Evolutionary conservation across 2,888 invertebrate genomes (phyloP).

Genomic region (Drosophila merina): DNA sequence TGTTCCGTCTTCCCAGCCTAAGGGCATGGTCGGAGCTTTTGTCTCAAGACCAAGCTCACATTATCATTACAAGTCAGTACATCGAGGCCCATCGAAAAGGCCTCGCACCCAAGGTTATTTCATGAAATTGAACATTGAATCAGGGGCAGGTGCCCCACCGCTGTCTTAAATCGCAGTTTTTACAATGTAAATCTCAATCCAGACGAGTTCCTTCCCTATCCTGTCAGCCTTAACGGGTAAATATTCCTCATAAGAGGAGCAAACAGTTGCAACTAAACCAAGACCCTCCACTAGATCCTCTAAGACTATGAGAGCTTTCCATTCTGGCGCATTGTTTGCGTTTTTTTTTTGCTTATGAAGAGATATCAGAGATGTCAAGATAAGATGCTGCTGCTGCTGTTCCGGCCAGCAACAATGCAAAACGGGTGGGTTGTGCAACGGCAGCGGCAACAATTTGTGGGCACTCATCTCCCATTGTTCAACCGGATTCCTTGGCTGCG

Average conservation of each 20-base stretch:
- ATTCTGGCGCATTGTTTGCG: constrained; percentile 11
- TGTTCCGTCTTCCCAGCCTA: constrained; percentile 7
- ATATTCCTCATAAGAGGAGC: constrained; percentile 3
- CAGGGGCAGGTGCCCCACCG: not conserved
- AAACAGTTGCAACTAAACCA: constrained; percentile 11
- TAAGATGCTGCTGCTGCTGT: constrained; percentile 33
- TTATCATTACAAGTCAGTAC: constrained; percentile 9
- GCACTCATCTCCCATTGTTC: constrained; percentile 37
- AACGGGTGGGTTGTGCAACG: constrained; percentile 8
- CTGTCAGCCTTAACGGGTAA: constrained; percentile 10
- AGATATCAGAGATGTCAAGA: constrained; percentile 18
- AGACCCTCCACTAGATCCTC: not conserved
- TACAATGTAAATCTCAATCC: not conserved
- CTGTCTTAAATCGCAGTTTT: too few relatives aligned
- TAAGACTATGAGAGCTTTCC: not conserved
- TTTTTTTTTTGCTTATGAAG: constrained; percentile 3
- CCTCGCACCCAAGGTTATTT: constrained; percentile 17
- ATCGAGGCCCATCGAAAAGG: constrained; percentile 7
- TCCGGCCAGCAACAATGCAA: constrained; percentile 35
- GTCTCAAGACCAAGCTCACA: constrained; percentile 6
- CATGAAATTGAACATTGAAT: constrained; percentile 16
- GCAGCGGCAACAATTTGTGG: constrained; percentile 26
- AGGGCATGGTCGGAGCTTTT: constrained; percentile 14
- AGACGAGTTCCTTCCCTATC: constrained; percentile 5
- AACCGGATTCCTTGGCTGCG: not conserved